These are phyloP conservation scores for Pristionchus exspectatus DNA, from an alignment of 2,888 invertebrate species.

Conservation along the genomic window DNA sequence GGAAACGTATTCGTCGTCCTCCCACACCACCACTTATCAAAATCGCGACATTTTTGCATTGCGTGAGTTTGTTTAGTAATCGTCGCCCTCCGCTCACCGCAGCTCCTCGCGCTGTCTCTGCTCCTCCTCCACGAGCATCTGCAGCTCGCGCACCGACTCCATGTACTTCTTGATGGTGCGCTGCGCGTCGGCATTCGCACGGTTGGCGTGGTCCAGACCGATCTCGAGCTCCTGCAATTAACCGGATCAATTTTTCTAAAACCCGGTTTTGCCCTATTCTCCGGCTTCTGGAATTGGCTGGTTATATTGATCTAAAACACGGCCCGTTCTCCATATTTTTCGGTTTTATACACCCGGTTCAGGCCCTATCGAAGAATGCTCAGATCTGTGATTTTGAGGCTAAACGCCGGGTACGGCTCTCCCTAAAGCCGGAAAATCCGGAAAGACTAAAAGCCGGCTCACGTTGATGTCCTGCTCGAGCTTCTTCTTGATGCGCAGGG, in stretches of 20 bases:
- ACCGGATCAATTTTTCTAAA: neutral
- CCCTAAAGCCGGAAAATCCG: neutral
- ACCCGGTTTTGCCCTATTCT: neutral
- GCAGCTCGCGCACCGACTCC: conserved; percentile 88
- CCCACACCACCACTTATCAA: neutral
- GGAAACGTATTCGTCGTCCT: conserved; percentile 1
- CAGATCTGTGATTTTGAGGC: neutral
- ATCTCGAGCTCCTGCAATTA: conserved; percentile 90
- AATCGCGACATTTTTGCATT: neutral
- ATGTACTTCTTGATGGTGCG: conserved; percentile 96
- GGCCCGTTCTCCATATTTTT: too few relatives aligned
- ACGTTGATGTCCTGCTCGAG: conserved; percentile 99
- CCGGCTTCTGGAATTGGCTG: too few relatives aligned
- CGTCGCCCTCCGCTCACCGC: conserved; percentile 11
- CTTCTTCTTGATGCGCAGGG: conserved; percentile 99
- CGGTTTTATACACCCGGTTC: too few relatives aligned
- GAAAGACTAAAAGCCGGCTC: neutral
- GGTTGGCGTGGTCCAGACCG: conserved; percentile 98
- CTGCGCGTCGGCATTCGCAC: conserved; percentile 84
- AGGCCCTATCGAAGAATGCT: too few relatives aligned
- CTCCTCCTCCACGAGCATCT: conserved; percentile 76
- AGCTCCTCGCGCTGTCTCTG: conserved; percentile 57
- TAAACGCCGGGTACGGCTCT: neutral
- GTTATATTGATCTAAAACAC: too few relatives aligned
- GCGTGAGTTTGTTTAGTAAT: neutral